phyloP scores from a whole-genome alignment of 2,888 invertebrate species.

The Nomada ruficornis region DNA sequence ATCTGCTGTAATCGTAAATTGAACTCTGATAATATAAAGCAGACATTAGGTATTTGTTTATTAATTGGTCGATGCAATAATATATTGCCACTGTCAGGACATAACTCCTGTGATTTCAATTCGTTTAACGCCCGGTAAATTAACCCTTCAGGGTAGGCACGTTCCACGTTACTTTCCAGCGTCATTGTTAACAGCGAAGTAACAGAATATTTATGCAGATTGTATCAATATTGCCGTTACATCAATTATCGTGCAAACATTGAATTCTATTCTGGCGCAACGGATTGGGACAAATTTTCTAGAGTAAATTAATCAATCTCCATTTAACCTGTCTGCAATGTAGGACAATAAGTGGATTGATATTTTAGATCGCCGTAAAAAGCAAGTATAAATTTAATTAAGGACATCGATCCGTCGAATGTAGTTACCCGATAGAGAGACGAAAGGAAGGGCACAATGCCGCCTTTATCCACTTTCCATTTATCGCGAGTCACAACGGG shows the following conservation, averaged over 20 bases:
- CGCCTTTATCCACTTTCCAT: conserved; percentile 37
- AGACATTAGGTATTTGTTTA: too few species aligned
- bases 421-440: background rate
- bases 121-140: background rate
- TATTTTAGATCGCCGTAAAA: background rate
- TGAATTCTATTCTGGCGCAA: background rate
- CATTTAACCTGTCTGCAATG: background rate
- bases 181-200: background rate
- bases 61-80: background rate
- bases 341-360: background rate
- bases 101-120: too few species aligned
- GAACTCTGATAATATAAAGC: too few species aligned
- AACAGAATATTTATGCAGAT: background rate
- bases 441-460: background rate
- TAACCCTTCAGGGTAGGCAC: background rate
- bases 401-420: conserved; percentile 21
- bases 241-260: background rate
- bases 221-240: background rate
- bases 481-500: conserved; percentile 34
- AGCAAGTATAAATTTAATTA: conserved; percentile 42
- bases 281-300: background rate
- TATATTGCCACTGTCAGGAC: background rate
- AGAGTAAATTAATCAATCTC: background rate
- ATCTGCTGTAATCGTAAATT: too few species aligned
- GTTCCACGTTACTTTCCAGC: background rate